phyloP scores from a whole-genome alignment of 1,140 invertebrate genomes.

The Drosophila erecta region DNA sequence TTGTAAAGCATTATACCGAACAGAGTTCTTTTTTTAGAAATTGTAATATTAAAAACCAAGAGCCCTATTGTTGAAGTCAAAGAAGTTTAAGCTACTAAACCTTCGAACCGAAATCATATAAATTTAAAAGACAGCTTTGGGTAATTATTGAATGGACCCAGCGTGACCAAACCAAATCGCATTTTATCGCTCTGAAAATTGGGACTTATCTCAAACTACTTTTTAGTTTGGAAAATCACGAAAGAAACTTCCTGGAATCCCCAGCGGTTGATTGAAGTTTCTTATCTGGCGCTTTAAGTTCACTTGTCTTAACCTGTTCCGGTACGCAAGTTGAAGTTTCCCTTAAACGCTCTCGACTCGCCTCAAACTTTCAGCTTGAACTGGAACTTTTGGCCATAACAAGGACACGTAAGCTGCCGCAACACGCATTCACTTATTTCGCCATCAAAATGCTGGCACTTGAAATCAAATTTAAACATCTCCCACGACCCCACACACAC shows the following conservation, averaged over 20 bases:
- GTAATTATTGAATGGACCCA: neutral
- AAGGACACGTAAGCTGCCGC: slow-evolving; percentile 71
- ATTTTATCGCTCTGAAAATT: slow-evolving; percentile 14
- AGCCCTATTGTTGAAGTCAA: neutral
- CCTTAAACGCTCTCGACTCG: slow-evolving; percentile 19
- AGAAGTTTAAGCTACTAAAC: neutral
- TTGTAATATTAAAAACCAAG: too few relatives aligned
- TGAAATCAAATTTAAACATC: slow-evolving; percentile 81
- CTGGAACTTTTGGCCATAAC: slow-evolving; percentile 23
- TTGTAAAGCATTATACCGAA: too few relatives aligned
- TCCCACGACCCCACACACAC: slow-evolving; percentile 17
- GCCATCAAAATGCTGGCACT: slow-evolving; percentile 77
- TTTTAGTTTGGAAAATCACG: slow-evolving; percentile 20
- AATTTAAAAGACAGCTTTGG: neutral
- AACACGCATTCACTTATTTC: slow-evolving; percentile 81
- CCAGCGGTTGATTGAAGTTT: slow-evolving; percentile 18
- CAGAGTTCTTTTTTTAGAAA: too few relatives aligned
- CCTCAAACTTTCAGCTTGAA: slow-evolving; percentile 16
- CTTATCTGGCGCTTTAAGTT: slow-evolving; percentile 22
- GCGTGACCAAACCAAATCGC: neutral
- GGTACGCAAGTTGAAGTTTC: slow-evolving; percentile 15
- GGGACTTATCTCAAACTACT: slow-evolving; percentile 10
- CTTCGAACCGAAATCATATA: neutral
- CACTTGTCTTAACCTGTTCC: slow-evolving; percentile 23
- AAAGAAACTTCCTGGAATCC: slow-evolving; percentile 8